Percentiles rank a stretch among this genome's conserved stretches.
These are phyloP conservation scores for Fundulus diaphanus DNA, from an alignment of 2,797 vertebrate genomes.

Conservation along the genomic window DNA sequence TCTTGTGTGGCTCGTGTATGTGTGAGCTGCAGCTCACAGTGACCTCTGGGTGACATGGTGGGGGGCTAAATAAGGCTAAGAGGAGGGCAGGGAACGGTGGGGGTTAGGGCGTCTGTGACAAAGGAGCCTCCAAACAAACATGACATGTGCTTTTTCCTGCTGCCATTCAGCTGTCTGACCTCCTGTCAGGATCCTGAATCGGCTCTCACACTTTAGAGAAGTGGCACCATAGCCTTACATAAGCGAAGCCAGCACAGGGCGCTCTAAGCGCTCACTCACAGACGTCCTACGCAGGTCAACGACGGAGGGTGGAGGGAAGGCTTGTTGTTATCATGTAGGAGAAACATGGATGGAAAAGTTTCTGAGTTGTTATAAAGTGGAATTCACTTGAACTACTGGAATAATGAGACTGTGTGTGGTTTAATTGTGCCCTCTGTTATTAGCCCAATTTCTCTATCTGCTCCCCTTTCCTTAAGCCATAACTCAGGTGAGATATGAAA, in stretches of 20 bases:
- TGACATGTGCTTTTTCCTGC: constrained; percentile 76
- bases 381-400: background rate
- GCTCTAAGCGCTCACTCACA: constrained; percentile 42
- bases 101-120: constrained; percentile 60
- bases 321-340: constrained; percentile 27
- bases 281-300: constrained; percentile 61
- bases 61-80: constrained; percentile 78
- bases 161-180: constrained; percentile 71
- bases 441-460: background rate
- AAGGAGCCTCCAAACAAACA: constrained; percentile 77
- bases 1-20: constrained; percentile 37
- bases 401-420: background rate
- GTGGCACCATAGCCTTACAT: constrained; percentile 40
- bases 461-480: background rate
- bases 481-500: background rate
- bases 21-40: constrained; percentile 75
- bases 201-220: constrained; percentile 24
- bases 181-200: constrained; percentile 36
- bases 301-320: constrained; percentile 1
- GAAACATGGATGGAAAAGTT: constrained; percentile 17
- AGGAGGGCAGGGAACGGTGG: constrained; percentile 69
- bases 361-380: background rate
- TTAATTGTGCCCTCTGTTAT: background rate
- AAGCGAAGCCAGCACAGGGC: constrained; percentile 27
- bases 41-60: constrained; percentile 82